Evolutionary conservation across 2,113 vertebrate species (phyloP).

Genomic region (Grammomys surdaster): DNA sequence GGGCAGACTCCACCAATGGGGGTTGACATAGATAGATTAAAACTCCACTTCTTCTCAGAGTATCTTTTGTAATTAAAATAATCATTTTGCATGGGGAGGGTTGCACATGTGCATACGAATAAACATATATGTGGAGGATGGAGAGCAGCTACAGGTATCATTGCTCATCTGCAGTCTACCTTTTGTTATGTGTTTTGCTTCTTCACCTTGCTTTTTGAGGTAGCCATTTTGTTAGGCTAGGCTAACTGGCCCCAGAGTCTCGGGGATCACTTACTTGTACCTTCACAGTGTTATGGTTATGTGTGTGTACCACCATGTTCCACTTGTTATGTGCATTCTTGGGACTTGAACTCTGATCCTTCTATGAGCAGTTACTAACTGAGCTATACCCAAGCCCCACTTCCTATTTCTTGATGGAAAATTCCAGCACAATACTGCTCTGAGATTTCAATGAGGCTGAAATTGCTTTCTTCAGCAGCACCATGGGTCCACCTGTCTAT

Average conservation of each 20-base stretch:
- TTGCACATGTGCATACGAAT: too few species aligned
- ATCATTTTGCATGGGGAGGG: background rate
- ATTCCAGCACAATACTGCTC: background rate
- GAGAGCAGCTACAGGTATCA: background rate
- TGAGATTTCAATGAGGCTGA: background rate
- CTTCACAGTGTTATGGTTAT: background rate
- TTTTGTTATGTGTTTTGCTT: background rate
- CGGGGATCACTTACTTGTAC: background rate
- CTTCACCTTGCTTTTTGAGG: background rate
- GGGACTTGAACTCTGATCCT: background rate
- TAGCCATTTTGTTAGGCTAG: too few species aligned
- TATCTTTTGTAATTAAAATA: background rate
- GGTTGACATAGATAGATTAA: background rate
- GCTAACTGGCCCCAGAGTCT: background rate
- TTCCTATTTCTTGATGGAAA: background rate
- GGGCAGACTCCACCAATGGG: background rate
- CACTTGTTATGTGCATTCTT: background rate
- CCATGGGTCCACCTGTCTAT: rapidly evolving
- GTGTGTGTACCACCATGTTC: too few species aligned
- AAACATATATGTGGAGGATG: too few species aligned
- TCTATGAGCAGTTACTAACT: background rate
- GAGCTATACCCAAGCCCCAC: background rate
- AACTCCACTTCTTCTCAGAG: background rate
- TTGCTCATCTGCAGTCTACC: rapidly evolving
- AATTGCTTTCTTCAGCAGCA: background rate